Evolutionary conservation across 2,888 invertebrate genomes (phyloP).

Genomic region (Nomada fucata): DNA sequence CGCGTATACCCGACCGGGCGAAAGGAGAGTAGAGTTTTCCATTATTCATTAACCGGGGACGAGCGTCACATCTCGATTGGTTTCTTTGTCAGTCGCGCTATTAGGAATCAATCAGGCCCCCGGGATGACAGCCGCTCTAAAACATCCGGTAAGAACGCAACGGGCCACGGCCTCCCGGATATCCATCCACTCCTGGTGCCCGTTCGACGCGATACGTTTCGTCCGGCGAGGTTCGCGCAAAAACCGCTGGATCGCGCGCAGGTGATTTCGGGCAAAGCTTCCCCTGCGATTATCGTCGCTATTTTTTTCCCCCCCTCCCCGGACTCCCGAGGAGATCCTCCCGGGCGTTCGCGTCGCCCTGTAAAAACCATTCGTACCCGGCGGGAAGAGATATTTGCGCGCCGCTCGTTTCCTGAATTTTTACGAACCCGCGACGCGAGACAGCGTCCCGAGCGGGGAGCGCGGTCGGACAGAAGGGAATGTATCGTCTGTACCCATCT

Average conservation of each 20-base stretch:
- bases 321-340: too few relatives aligned
- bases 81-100: slow-evolving; percentile 66
- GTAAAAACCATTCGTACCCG: background rate
- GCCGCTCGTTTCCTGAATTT: background rate
- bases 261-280: slow-evolving; percentile 33
- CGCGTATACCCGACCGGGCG: slow-evolving; percentile 15
- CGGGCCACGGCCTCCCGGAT: slow-evolving; percentile 14
- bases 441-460: background rate
- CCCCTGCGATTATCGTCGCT: slow-evolving; percentile 3
- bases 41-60: slow-evolving; percentile 69
- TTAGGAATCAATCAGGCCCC: slow-evolving; percentile 69
- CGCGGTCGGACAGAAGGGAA: slow-evolving; percentile 4
- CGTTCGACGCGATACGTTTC: slow-evolving; percentile 31
- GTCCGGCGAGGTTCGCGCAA: slow-evolving; percentile 4
- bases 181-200: slow-evolving; percentile 15
- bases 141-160: slow-evolving; percentile 49
- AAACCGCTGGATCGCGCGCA: slow-evolving; percentile 16
- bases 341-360: too few relatives aligned
- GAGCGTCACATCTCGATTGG: slow-evolving; percentile 70
- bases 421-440: background rate
- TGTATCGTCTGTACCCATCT: slow-evolving; percentile 59
- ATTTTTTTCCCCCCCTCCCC: too few relatives aligned
- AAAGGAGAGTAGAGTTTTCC: slow-evolving; percentile 68
- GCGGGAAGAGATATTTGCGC: background rate
- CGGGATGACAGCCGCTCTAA: slow-evolving; percentile 56